Evolutionary conservation across 2,888 invertebrate species (phyloP).

Genomic region (Syritta pipiens): DNA sequence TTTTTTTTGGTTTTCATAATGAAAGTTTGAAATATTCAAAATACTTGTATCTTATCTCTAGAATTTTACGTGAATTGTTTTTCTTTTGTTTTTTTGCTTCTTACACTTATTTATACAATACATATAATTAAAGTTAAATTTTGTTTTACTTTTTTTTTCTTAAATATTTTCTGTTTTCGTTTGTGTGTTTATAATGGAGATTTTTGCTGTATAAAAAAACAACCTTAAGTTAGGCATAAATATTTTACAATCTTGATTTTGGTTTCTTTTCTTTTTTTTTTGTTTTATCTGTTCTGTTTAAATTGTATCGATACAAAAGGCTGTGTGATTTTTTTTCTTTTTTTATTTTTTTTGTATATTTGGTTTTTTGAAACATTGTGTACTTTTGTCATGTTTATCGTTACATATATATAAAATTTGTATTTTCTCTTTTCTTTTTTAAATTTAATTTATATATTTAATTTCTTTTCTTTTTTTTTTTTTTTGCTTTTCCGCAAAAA

Average conservation of each 20-base stretch:
- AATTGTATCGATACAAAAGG: constrained; percentile 36
- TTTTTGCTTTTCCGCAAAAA: constrained; percentile 31
- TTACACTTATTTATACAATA: background rate
- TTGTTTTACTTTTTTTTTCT: constrained; percentile 11
- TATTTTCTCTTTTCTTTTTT: constrained; percentile 23
- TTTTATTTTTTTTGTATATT: constrained; percentile 33
- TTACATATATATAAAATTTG: constrained; percentile 60
- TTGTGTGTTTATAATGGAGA: constrained; percentile 14
- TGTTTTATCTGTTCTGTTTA: constrained; percentile 11
- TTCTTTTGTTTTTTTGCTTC: background rate
- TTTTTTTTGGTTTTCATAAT: background rate
- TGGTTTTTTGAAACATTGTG: constrained; percentile 47
- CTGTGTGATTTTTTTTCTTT: constrained; percentile 43
- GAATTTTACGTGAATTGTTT: constrained; percentile 27
- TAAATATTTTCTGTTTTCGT: constrained; percentile 22
- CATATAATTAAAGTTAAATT: constrained; percentile 6
- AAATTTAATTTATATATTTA: constrained; percentile 27
- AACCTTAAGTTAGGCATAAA: constrained; percentile 49
- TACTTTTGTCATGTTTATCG: constrained; percentile 44
- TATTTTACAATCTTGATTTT: constrained; percentile 2
- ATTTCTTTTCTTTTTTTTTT: constrained; percentile 12
- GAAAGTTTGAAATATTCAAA: constrained; percentile 51
- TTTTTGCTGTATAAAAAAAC: constrained; percentile 59
- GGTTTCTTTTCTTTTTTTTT: constrained; percentile 6
- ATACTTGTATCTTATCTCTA: constrained; percentile 45